phyloP scores from a whole-genome alignment of 2,113 vertebrate species.

The Hypanus sabinus region DNA sequence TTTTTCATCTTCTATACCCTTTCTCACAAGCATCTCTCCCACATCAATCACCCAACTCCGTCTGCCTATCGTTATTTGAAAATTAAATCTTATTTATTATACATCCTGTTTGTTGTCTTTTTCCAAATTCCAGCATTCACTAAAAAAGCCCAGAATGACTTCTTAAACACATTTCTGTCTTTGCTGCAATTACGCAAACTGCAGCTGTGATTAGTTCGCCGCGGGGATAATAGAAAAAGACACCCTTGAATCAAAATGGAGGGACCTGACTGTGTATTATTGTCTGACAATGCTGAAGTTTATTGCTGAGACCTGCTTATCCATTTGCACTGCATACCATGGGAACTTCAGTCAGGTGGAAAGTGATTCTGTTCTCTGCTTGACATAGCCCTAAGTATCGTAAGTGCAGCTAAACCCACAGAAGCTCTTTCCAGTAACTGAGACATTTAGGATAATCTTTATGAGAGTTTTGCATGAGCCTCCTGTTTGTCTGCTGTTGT shows the following conservation, averaged over 20 bases:
- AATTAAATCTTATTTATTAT: conserved; percentile 80
- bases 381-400: conserved; percentile 78
- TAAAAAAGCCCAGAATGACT: conserved; percentile 89
- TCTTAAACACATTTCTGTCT: conserved; percentile 98
- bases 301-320: conserved; percentile 99
- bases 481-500: conserved; percentile 78
- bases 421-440: conserved; percentile 84
- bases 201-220: conserved; percentile 98
- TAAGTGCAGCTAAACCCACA: conserved; percentile 71
- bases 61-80: conserved; percentile 68
- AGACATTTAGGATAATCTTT: conserved; percentile 94
- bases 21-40: conserved; percentile 65
- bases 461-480: conserved; percentile 73
- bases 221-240: conserved; percentile 95
- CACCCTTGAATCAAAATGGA: conserved; percentile 99
- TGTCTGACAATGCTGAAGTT: conserved; percentile 95
- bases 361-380: conserved; percentile 81
- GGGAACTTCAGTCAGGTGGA: conserved; percentile 99
- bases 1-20: conserved; percentile 47
- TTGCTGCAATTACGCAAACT: conserved; percentile 99
- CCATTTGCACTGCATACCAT: conserved; percentile 90
- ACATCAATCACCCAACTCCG: conserved; percentile 66
- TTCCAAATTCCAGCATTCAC: conserved; percentile 80
- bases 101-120: conserved; percentile 89
- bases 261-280: conserved; percentile 98